These are phyloP conservation scores for Plectrocnemia conspersa DNA, from an alignment of 1,140 invertebrate genomes.

Conservation along the genomic window DNA sequence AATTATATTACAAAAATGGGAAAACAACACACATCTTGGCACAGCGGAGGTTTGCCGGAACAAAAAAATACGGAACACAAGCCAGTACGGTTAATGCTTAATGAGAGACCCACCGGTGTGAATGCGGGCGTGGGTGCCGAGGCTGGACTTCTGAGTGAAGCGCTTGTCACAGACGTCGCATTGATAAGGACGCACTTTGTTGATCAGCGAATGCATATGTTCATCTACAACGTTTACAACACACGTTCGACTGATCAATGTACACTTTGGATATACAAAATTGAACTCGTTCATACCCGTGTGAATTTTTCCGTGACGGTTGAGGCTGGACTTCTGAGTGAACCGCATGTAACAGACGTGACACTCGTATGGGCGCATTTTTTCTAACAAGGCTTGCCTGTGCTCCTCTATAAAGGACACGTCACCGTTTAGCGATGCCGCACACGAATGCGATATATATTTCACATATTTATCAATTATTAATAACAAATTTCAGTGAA, in stretches of 20 bases:
- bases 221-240: constrained; percentile 54
- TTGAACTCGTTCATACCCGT: constrained; percentile 46
- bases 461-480: not conserved
- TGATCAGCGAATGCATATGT: constrained; percentile 56
- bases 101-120: constrained; percentile 63
- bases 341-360: constrained; percentile 59
- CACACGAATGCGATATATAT: constrained; percentile 1
- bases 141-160: constrained; percentile 73
- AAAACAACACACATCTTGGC: not conserved
- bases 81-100: constrained; percentile 15
- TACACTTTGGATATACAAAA: constrained; percentile 11
- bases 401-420: constrained; percentile 54
- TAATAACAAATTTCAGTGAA: constrained; percentile 39
- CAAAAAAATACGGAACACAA: constrained; percentile 2
- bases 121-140: constrained; percentile 78
- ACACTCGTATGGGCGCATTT: constrained; percentile 60
- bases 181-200: constrained; percentile 66
- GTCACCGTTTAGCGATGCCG: constrained; percentile 29
- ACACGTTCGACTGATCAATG: constrained; percentile 14
- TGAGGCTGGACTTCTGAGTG: constrained; percentile 55
- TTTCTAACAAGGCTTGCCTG: constrained; percentile 56
- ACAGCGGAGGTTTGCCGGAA: too few relatives aligned
- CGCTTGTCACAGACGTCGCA: constrained; percentile 72
- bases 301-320: constrained; percentile 54
- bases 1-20: not conserved